Evolutionary conservation across 1,140 invertebrate genomes (phyloP), one percentile per base, ranked within the genome.

Genomic region (Bombus picipes): DNA sequence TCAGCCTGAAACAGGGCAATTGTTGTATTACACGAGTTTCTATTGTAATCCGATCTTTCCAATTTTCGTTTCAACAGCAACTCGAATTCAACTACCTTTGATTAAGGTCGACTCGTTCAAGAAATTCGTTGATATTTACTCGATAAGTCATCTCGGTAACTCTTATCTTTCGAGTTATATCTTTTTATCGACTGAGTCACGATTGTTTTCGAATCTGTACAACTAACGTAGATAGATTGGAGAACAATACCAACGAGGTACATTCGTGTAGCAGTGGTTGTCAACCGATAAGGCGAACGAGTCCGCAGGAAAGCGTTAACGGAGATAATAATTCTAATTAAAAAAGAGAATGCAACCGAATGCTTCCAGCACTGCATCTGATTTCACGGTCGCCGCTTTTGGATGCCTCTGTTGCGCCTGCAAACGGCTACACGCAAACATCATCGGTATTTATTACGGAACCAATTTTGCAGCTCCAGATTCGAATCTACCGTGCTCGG

Each of bases 1-100:
- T 97, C 96, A 66, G 95, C 96, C 96, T 97, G 91, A 22, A 94
- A 79, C 92, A 57, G 34, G 10, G 2, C 59, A 28, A 66, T 32
- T 32, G n/a, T 18, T 8, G 6, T 66, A 66, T 32, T 66, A 66
- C 0, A 53, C 47, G 18, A 53, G 47, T 53, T 22, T 22, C 5
- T 22, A 53, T 53, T 6, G 47, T 53, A 53, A 53, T 18, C 5
- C 47, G 18, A 53, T 53, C 47, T 53, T 18, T 53, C 18, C 47
- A 8, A 53, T 53, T 53, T 53, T 53, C 47, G 6, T 53, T 53
- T 53, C 18, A 8, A 53, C 1, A 8, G 47, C 18, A 53, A 22
- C 6, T 53, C 6, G 6, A 22, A 53, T 53, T 53, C 47, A 8
- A 22, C 6, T 22, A 22, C 0, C 5, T 53, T 53, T 18, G 5